Conservation (phyloP, 2,113 vertebrate species). For the Eurypyga helias region DNA sequence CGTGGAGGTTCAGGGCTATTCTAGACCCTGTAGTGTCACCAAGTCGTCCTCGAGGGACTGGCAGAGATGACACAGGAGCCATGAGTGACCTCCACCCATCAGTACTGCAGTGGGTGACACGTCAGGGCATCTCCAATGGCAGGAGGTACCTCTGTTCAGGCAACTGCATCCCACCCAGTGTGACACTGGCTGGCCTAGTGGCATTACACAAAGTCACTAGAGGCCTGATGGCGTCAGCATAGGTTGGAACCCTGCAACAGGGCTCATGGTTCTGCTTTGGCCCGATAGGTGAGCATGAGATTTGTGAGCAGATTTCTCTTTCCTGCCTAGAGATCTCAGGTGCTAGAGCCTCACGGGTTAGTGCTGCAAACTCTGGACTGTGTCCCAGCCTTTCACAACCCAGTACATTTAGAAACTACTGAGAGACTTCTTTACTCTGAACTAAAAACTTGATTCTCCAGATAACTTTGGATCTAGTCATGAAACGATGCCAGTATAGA, state of each 20-base stretch:
- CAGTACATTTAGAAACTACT: not conserved
- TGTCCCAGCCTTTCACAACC: not conserved
- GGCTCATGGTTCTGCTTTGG: not conserved
- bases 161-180: not conserved
- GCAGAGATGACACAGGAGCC: fast-evolving
- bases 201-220: not conserved
- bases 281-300: not conserved
- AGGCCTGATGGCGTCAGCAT: not conserved
- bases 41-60: not conserved
- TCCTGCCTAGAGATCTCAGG: not conserved
- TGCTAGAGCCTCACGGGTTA: not conserved
- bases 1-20: not conserved
- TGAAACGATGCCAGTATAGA: not conserved
- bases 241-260: not conserved
- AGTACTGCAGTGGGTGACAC: not conserved
- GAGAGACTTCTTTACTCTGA: not conserved
- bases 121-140: not conserved
- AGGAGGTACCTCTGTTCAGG: not conserved
- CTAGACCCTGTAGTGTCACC: not conserved
- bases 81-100: not conserved
- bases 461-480: not conserved
- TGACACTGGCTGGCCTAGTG: not conserved
- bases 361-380: not conserved
- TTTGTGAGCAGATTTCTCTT: not conserved
- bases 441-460: not conserved